A percentile compares a stretch with the other conserved stretches of the same genome.
phyloP scores from a whole-genome alignment of 1,140 invertebrate species.

The Epicauta chinensis region DNA sequence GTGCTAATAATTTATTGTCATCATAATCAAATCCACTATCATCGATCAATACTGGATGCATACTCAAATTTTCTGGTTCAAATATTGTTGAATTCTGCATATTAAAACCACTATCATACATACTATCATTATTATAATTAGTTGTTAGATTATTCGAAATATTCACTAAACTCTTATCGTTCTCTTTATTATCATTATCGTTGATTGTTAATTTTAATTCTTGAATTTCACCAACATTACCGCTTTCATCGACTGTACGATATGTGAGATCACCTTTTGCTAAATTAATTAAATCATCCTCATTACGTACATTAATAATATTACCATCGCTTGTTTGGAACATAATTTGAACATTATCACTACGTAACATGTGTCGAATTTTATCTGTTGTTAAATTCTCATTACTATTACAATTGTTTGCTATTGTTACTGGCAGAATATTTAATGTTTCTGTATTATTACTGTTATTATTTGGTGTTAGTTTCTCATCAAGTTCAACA shows the following conservation, averaged over 20 bases:
- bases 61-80: slow-evolving; percentile 9
- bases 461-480: neutral
- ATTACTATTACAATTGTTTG: neutral
- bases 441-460: slow-evolving; percentile 6
- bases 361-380: slow-evolving; percentile 31
- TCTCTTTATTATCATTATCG: neutral
- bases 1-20: too few relatives aligned
- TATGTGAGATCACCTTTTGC: slow-evolving; percentile 30
- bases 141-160: slow-evolving; percentile 2
- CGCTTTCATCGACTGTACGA: slow-evolving; percentile 36
- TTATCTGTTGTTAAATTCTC: slow-evolving; percentile 26
- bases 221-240: slow-evolving; percentile 32
- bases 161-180: neutral
- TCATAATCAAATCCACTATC: neutral
- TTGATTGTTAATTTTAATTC: slow-evolving; percentile 42
- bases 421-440: slow-evolving; percentile 3
- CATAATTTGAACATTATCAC: slow-evolving; percentile 35
- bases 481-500: neutral
- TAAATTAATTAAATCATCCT: slow-evolving; percentile 33
- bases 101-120: slow-evolving; percentile 6
- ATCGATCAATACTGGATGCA: slow-evolving; percentile 6
- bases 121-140: neutral
- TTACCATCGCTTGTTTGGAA: slow-evolving; percentile 37
- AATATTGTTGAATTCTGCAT: slow-evolving; percentile 7
- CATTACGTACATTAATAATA: slow-evolving; percentile 34